These are phyloP conservation scores for Silvanus unidentatus DNA, from an alignment of 2,888 invertebrate genomes.

Conservation along the genomic window DNA sequence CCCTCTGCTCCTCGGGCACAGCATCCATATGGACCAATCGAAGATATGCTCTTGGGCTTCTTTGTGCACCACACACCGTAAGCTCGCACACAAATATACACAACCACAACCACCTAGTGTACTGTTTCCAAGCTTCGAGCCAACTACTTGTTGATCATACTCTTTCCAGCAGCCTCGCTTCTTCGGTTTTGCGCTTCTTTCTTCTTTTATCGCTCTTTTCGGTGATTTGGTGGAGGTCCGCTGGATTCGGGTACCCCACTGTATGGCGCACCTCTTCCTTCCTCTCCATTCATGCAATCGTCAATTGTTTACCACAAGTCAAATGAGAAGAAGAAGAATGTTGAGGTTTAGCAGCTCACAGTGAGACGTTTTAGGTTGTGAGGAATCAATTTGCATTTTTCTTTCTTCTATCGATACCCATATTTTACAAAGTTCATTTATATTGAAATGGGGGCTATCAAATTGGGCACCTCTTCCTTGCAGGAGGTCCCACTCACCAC, in stretches of 20 bases:
- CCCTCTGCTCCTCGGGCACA: conserved; percentile 40
- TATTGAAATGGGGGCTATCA: conserved; percentile 35
- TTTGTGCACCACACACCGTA: conserved; percentile 32
- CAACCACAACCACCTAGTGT: conserved; percentile 10
- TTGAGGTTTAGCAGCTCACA: no score
- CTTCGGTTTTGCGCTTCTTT: conserved; percentile 4
- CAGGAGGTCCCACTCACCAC: conserved; percentile 33
- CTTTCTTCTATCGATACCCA: no score
- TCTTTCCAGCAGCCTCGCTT: no score
- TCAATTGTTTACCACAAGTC: no score
- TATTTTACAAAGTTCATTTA: conserved; percentile 35
- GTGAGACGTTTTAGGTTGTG: no score
- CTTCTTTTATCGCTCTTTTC: background rate
- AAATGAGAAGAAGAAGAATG: no score
- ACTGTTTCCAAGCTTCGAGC: conserved; percentile 29
- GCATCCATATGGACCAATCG: conserved; percentile 43
- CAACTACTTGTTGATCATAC: conserved; percentile 31
- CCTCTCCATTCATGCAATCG: no score
- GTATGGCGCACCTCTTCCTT: no score
- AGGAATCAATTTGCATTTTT: no score
- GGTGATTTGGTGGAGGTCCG: background rate
- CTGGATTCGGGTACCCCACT: background rate
- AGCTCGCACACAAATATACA: conserved; percentile 2
- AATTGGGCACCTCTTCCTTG: conserved; percentile 27
- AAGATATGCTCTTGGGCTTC: conserved; percentile 27